Percentiles rank a stretch among this genome's conserved stretches.
phyloP scores from a whole-genome alignment of 2,888 invertebrate species.

The Trichacis sp. region DNA sequence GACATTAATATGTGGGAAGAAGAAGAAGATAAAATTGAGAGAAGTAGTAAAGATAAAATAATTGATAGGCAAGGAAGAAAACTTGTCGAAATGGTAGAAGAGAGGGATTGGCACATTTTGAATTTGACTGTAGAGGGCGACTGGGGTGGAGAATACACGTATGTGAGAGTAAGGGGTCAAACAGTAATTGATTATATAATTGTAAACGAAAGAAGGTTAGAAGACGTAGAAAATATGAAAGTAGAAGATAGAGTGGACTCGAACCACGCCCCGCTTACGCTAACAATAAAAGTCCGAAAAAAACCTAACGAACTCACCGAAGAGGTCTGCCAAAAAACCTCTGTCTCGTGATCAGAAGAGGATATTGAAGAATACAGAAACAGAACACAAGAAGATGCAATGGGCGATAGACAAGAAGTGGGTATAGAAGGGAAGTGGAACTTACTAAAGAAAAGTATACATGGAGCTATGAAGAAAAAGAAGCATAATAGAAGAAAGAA shows the following conservation, averaged over 20 bases:
- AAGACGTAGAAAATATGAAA: slow-evolving; percentile 8
- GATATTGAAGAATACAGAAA: not conserved
- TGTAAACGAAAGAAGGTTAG: slow-evolving; percentile 14
- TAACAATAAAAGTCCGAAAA: too few relatives aligned
- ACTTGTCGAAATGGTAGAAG: slow-evolving; percentile 23
- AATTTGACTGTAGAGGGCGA: slow-evolving; percentile 32
- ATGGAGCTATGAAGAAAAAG: slow-evolving; percentile 6
- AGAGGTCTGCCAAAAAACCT: not conserved
- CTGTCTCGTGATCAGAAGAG: not conserved
- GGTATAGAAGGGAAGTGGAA: slow-evolving; percentile 6
- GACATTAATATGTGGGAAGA: not conserved
- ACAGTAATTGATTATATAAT: slow-evolving; percentile 39
- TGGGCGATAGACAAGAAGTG: not conserved
- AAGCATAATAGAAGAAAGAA: slow-evolving; percentile 1
- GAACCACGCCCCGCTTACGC: not conserved
- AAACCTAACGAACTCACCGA: too few relatives aligned
- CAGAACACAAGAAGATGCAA: not conserved
- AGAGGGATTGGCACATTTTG: slow-evolving; percentile 29
- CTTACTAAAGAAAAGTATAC: slow-evolving; percentile 3
- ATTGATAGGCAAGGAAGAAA: slow-evolving; percentile 16
- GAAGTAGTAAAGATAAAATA: slow-evolving; percentile 14
- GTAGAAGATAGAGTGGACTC: slow-evolving; percentile 16
- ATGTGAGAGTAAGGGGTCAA: slow-evolving; percentile 23
- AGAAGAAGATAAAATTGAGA: not conserved
- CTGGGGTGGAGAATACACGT: slow-evolving; percentile 36